Evolutionary conservation across 2,888 invertebrate species (phyloP), one percentile per base, ranked within the genome.

Genomic region (Synanthedon andrenaeformis): DNA sequence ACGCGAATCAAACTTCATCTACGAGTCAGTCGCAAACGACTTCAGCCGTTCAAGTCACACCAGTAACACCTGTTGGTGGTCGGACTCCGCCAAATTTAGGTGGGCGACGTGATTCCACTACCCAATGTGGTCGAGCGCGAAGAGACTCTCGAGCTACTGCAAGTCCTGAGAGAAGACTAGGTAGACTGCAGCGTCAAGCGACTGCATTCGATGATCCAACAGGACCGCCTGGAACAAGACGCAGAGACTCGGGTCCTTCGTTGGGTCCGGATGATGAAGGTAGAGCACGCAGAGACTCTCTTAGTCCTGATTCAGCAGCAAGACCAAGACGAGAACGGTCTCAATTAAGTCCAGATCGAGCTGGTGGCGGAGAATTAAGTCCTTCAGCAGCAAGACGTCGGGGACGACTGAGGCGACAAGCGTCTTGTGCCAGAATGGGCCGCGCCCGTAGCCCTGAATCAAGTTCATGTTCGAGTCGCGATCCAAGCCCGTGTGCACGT

Each of bases 241-340:
- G 95, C 50, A 89, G 95, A 49, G 95, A 93, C 58, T 95, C 94
- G 3, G 95, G 96, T 57, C 94, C 94, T 3, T 95, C 96, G 2
- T 82, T 96, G 49, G 94, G 94, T 51, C 96, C 96, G 1, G 96
- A 96, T 74, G 92, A 92, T 58, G 92, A 92, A 66, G 93, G 93
- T 52, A 89, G 93, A 49, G 93, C 94, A 0, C 89, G 96, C 17
- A 89, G 96, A 50, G 96, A 96, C 71, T 96, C 96, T 0, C 77
- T 96, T n/a, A 96, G 95, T 59, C 96, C 96, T 0, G 96, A 96
- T 74, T 96, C 96, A 58, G 96, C 96, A 3, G 93, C 94, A 3
- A 80, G 93, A 53, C 89, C 91, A 23, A 89, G 95, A 49, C 93
- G 95, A 61, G 95, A 95, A 1, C 89, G 93, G 42, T 91, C 93